Conservation (phyloP, 2,888 invertebrate genomes). For the Lasioglossum malachurum region DNA sequence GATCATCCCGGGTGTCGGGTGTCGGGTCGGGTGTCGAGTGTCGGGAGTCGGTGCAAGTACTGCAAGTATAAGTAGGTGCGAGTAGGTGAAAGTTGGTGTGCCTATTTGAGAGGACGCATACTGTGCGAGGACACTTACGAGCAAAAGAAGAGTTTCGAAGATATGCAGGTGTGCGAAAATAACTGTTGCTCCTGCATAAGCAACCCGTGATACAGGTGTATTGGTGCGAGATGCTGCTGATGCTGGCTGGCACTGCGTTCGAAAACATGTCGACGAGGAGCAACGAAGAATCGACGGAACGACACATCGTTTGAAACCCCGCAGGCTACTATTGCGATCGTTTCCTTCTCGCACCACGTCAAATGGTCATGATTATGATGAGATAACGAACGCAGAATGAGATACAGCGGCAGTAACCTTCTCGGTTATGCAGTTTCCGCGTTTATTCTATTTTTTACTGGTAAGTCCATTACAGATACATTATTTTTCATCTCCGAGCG, state of each 20-base stretch:
- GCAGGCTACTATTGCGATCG: slow-evolving; percentile 18
- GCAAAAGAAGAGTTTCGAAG: slow-evolving; percentile 55
- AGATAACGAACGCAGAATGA: slow-evolving; percentile 85
- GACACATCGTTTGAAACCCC: slow-evolving; percentile 41
- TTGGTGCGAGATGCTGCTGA: slow-evolving; percentile 30
- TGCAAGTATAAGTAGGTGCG: slow-evolving; percentile 45
- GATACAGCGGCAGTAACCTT: slow-evolving; percentile 82
- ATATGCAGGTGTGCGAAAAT: slow-evolving; percentile 66
- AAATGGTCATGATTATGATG: slow-evolving; percentile 77
- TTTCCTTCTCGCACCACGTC: slow-evolving; percentile 47
- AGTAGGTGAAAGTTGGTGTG: slow-evolving; percentile 61
- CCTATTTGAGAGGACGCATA: slow-evolving; percentile 61
- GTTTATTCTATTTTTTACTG: slow-evolving; percentile 81
- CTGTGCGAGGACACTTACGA: slow-evolving; percentile 48
- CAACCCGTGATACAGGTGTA: slow-evolving; percentile 61
- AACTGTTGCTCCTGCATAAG: slow-evolving; percentile 56
- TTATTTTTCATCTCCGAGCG: background rate
- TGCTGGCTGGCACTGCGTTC: slow-evolving; percentile 30
- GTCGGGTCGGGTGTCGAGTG: slow-evolving; percentile 24
- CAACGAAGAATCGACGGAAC: slow-evolving; percentile 31
- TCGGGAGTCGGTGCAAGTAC: slow-evolving; percentile 58
- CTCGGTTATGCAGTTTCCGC: slow-evolving; percentile 83
- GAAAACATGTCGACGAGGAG: slow-evolving; percentile 47
- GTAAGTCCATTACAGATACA: slow-evolving; percentile 71
- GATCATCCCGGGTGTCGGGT: slow-evolving; percentile 77